Evolutionary conservation across 2,113 vertebrate species (phyloP).

Genomic region (Anoura caudifer): DNA sequence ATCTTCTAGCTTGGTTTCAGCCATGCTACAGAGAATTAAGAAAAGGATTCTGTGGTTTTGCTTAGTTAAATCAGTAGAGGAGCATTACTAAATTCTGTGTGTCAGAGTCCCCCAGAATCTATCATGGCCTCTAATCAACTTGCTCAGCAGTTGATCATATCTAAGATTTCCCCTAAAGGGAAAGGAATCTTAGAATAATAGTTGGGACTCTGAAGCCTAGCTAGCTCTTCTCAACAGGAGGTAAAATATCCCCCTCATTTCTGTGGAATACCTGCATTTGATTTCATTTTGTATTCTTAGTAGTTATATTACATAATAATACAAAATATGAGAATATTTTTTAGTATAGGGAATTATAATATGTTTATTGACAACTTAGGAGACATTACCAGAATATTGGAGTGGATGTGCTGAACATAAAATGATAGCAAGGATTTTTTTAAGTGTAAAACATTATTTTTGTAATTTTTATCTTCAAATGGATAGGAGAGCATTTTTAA

Average conservation of each 20-base stretch:
- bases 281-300: background rate
- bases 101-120: background rate
- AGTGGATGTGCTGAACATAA: background rate
- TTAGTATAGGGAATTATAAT: background rate
- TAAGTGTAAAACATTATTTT: background rate
- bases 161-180: background rate
- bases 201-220: background rate
- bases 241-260: background rate
- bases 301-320: background rate
- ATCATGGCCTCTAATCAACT: background rate
- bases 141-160: background rate
- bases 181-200: background rate
- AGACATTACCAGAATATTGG: background rate
- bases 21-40: background rate
- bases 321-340: background rate
- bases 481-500: background rate
- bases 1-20: background rate
- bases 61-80: background rate
- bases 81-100: background rate
- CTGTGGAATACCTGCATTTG: background rate
- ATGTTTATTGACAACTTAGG: background rate
- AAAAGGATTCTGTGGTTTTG: background rate
- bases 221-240: background rate
- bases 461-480: constrained; percentile 4
- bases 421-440: background rate